phyloP scores from a whole-genome alignment of 2,113 vertebrate genomes.

The Emydura subglobosa region DNA sequence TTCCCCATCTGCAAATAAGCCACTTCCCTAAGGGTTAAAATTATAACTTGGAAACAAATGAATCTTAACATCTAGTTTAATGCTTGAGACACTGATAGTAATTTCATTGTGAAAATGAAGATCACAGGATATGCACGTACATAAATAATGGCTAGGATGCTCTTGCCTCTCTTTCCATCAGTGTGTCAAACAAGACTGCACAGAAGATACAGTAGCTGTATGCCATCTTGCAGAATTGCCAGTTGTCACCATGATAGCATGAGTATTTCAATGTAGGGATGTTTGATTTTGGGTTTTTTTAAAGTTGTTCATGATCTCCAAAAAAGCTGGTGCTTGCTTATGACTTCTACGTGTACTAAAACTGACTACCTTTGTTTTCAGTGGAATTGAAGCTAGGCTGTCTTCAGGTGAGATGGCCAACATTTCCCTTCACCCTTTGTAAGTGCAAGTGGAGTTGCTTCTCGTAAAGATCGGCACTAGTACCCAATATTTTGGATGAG shows the following conservation, averaged over 20 bases:
- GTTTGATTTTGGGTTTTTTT: not conserved
- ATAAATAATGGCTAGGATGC: rapidly evolving
- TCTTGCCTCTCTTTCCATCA: not conserved
- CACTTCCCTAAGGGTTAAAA: not conserved
- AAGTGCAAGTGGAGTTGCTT: not conserved
- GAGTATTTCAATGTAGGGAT: not conserved
- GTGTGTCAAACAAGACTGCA: not conserved
- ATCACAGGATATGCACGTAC: not conserved
- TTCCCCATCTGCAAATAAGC: not conserved
- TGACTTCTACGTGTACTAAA: not conserved
- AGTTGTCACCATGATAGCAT: rapidly evolving
- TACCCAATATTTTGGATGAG: not conserved
- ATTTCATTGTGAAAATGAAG: not conserved
- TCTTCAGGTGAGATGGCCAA: not conserved
- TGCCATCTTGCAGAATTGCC: not conserved
- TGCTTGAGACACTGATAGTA: not conserved
- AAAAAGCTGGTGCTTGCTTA: not conserved
- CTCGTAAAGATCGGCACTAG: not conserved
- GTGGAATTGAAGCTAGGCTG: not conserved
- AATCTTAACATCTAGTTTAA: not conserved
- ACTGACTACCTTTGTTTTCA: not conserved
- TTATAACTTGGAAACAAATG: rapidly evolving
- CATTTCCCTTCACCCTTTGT: not conserved
- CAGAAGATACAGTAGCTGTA: not conserved
- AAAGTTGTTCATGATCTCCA: not conserved